phyloP scores from a whole-genome alignment of 2,797 vertebrate genomes.

The Aldrovandia affinis region DNA sequence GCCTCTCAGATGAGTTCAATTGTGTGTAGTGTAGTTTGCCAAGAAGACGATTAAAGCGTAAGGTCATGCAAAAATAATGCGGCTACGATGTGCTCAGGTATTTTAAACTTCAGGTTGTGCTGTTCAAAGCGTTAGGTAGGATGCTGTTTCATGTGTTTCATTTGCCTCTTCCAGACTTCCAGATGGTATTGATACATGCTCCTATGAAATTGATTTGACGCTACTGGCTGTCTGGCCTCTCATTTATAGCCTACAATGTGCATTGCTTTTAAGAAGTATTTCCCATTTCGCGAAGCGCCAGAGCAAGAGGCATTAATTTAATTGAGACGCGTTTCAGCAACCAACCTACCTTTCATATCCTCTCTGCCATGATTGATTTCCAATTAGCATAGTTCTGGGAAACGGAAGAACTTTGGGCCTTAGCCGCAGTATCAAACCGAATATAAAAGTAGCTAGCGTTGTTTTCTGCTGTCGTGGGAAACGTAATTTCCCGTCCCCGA shows the following conservation, averaged over 20 bases:
- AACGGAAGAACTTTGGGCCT: neutral
- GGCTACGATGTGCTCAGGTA: neutral
- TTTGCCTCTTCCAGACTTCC: too few species aligned
- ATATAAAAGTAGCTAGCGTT: neutral
- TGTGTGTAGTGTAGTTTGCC: neutral
- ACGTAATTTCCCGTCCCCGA: neutral
- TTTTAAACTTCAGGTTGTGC: neutral
- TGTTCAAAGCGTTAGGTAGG: neutral
- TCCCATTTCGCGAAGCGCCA: conserved; percentile 28
- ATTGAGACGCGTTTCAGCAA: neutral
- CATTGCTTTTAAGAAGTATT: conserved; percentile 33
- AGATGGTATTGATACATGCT: neutral
- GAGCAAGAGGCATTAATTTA: conserved; percentile 33
- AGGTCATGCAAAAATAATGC: neutral
- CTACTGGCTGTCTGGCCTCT: conserved; percentile 18
- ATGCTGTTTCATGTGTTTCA: neutral
- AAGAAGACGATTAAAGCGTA: neutral
- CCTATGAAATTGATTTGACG: conserved; percentile 40
- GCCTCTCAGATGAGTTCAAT: neutral
- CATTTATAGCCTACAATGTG: conserved; percentile 21
- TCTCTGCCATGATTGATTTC: neutral
- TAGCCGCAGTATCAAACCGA: neutral
- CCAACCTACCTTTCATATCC: neutral
- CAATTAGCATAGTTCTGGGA: neutral
- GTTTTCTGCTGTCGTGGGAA: neutral